Conservation (phyloP, 2,888 invertebrate species). For the Anthrax anthrax region DNA sequence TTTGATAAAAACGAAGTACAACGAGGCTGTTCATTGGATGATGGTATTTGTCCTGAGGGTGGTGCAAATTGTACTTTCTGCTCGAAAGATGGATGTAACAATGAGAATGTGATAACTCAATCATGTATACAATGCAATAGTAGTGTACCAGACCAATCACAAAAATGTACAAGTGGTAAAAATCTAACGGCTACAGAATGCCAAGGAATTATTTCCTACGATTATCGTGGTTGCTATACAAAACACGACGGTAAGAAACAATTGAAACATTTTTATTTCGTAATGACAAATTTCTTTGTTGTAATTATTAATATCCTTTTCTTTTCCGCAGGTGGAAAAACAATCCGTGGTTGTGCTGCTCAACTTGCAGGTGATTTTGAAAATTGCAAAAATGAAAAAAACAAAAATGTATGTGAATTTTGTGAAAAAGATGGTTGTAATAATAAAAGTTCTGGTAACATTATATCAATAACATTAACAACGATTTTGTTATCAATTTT, state of each 20-base stretch:
- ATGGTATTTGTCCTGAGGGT: neutral
- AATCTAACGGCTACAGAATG: neutral
- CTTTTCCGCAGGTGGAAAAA: neutral
- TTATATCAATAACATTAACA: neutral
- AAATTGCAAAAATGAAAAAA: neutral
- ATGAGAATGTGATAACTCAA: neutral
- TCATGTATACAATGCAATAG: constrained; percentile 6
- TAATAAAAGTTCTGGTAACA: neutral
- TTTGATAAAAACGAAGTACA: constrained; percentile 8
- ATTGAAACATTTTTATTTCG: too few species aligned
- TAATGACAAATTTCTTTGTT: too few species aligned
- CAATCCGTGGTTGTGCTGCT: constrained; percentile 1
- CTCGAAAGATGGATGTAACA: constrained; percentile 5
- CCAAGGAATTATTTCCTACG: neutral
- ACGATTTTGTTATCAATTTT: neutral
- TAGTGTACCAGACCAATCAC: neutral
- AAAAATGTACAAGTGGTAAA: neutral
- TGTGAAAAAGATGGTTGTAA: constrained; percentile 1
- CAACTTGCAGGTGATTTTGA: neutral
- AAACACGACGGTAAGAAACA: constrained; percentile 18
- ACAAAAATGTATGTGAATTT: neutral
- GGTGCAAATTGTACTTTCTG: neutral
- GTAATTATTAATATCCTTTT: neutral
- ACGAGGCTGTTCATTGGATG: constrained; percentile 15
- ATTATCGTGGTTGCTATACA: constrained; percentile 15